Percentiles rank a stretch among this genome's conserved stretches.
These are phyloP conservation scores for Platysternon megacephalum DNA, from an alignment of 2,113 vertebrate genomes.

Conservation along the genomic window DNA sequence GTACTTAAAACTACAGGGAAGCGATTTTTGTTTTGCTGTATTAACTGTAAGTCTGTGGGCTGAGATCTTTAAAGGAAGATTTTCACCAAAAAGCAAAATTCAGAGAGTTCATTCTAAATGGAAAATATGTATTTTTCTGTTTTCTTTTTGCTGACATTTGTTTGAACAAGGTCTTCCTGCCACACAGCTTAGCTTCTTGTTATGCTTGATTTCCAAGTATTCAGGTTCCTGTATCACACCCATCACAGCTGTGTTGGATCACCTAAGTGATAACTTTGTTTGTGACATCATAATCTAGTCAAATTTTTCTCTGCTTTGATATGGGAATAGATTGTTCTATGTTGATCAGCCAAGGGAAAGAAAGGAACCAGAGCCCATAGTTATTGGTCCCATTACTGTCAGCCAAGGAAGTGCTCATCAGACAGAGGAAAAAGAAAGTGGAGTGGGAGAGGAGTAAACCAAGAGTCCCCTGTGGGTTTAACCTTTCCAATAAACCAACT, in stretches of 20 bases:
- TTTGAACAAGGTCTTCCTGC: background rate
- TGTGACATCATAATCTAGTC: background rate
- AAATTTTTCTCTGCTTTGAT: fast-evolving
- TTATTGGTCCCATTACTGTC: background rate
- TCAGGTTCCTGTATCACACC: background rate
- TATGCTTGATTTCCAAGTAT: background rate
- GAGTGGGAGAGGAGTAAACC: fast-evolving
- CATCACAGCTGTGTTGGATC: background rate
- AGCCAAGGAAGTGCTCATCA: background rate
- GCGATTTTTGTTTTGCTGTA: background rate
- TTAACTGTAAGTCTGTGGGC: background rate
- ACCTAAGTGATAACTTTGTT: background rate
- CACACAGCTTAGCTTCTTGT: background rate
- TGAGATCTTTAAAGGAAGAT: background rate
- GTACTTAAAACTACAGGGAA: background rate
- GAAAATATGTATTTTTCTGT: background rate
- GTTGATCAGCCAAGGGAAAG: background rate
- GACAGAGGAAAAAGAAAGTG: background rate
- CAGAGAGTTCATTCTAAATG: background rate
- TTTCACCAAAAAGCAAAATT: background rate
- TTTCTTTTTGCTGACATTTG: fast-evolving
- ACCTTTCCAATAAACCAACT: too few species aligned
- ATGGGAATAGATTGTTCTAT: background rate
- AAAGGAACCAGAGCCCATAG: background rate
- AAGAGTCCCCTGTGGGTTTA: background rate